Evolutionary conservation across 2,797 vertebrate genomes (phyloP), one percentile per base, ranked within the genome.

Genomic region (Argentina silus): DNA sequence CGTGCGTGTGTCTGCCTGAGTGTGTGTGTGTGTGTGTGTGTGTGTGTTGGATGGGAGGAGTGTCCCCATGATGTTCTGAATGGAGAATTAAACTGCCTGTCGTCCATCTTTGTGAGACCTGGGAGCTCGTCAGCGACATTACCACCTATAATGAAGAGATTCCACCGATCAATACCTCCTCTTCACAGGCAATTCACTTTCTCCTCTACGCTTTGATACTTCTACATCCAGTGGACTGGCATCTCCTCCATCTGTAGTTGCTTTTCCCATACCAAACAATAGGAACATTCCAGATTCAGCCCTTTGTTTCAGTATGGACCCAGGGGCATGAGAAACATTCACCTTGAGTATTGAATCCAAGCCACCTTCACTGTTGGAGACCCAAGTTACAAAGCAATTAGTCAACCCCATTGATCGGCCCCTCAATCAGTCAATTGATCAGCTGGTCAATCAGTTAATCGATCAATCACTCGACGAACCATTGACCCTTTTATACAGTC

Each of bases 161-260:
- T 74, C 50, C 67, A 71, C 42, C 69, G 69, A 87, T 88, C 85
- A 74, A 85, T 84, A 81, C 27, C 44, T 67, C 44, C 67, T 73
- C 44, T 80, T 51, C 57, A 72, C 70, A 79, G 77, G 78, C 77
- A 15, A 48, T 70, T 72, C 80, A 76, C 77, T 73, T 72, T 64
- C 63, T 73, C 27, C 19, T 7, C 55, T 19, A 17, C 17, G 19
- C 55, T 10, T 5, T 57, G 55, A 21, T 57, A 57, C n/a, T 21
- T 21, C 19, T 21, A 19, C n/a, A 23, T 19, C 55, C 9, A 5
- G 8, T 3, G 17, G 3, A 57, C 55, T 7, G 19, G n/a, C 7
- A 17, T 19, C 17, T 57, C 55, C 55, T 57, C 2, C 8, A 57
- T 7, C 55, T 10, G 19, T 10, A 57, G 19, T 23, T 9, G n/a